Percentiles rank a stretch among this genome's conserved stretches.
phyloP scores from a whole-genome alignment of 2,797 vertebrate species.

The Chlorospingus flavigularis region DNA sequence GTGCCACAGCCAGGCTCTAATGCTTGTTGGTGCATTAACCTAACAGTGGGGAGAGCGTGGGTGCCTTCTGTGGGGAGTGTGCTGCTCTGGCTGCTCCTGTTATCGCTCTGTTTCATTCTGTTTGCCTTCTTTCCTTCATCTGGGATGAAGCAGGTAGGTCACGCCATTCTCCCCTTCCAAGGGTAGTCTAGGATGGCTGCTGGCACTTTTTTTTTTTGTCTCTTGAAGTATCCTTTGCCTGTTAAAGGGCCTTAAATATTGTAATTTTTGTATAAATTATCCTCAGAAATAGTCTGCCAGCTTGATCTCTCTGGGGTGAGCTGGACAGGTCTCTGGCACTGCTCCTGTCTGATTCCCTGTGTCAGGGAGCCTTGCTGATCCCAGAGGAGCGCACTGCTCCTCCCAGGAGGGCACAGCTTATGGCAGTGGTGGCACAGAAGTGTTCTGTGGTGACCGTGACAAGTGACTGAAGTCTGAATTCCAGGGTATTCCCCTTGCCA shows the following conservation, averaged over 20 bases:
- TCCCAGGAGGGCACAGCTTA: background rate
- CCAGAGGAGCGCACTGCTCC: background rate
- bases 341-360: background rate
- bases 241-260: background rate
- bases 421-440: background rate
- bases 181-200: accelerated
- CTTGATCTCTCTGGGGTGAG: background rate
- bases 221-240: background rate
- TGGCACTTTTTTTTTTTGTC: background rate
- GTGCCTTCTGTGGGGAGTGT: accelerated
- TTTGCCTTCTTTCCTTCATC: background rate
- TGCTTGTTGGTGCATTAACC: background rate
- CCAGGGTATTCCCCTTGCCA: background rate
- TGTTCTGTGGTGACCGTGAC: accelerated
- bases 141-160: background rate
- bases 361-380: background rate
- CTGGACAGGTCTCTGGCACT: accelerated
- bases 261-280: background rate
- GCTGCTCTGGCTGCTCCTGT: background rate
- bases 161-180: accelerated
- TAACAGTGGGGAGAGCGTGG: too few species aligned
- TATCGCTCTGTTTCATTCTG: background rate
- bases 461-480: background rate
- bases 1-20: background rate
- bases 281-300: background rate